A percentile compares a stretch with the other conserved stretches of the same genome.
phyloP scores from a whole-genome alignment of 1,140 invertebrate genomes.

The Steinernema feltiae region DNA sequence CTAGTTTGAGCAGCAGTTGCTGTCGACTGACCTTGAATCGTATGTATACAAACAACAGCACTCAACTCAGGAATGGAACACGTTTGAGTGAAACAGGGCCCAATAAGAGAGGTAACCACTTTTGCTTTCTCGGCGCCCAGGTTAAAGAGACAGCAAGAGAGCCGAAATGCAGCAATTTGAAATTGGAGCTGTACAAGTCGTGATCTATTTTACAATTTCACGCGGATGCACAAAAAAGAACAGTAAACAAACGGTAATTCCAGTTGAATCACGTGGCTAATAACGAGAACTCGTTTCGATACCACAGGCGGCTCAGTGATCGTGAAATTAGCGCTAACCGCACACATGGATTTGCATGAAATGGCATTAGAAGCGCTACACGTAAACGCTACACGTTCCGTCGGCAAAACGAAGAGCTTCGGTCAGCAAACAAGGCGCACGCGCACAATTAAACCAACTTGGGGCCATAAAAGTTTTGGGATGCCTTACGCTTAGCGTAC shows the following conservation, averaged over 20 bases:
- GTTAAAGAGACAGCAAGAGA: neutral
- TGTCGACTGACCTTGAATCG: neutral
- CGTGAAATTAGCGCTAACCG: neutral
- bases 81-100: neutral
- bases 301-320: neutral
- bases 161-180: neutral
- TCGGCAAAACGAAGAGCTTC: neutral
- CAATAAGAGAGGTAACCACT: neutral
- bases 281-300: neutral
- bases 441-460: neutral
- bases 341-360: neutral
- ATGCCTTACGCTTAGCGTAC: too few relatives aligned
- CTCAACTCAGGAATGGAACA: neutral
- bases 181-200: neutral
- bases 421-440: neutral
- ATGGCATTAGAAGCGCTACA: neutral
- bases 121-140: neutral
- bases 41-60: constrained; percentile 2
- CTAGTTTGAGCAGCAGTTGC: neutral
- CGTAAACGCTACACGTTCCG: neutral
- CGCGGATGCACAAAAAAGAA: neutral
- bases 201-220: neutral
- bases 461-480: too few relatives aligned
- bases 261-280: neutral
- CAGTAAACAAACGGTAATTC: neutral